phyloP scores from a whole-genome alignment of 2,797 vertebrate genomes.

The Gymnoscopelus microlampas region DNA sequence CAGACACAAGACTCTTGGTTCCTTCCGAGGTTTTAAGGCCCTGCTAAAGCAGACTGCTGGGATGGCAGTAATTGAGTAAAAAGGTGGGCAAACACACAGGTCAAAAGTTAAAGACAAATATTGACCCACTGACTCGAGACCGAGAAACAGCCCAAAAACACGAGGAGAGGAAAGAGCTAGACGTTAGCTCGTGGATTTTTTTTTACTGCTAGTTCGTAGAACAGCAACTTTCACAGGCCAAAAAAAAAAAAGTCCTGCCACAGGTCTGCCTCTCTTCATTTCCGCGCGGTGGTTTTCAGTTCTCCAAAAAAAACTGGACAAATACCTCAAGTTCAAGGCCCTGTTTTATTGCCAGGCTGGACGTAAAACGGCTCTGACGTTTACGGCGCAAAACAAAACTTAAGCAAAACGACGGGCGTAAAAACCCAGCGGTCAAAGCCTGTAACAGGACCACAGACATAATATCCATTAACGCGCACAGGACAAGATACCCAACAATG shows the following conservation, averaged over 20 bases:
- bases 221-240: constrained; percentile 27
- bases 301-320: constrained; percentile 36
- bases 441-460: not conserved
- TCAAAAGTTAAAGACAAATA: constrained; percentile 80
- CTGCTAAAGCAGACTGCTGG: constrained; percentile 42
- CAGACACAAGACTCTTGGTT: constrained; percentile 30
- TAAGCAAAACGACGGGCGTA: constrained; percentile 3
- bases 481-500: constrained; percentile 6
- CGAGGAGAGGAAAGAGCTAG: constrained; percentile 23
- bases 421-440: constrained; percentile 10
- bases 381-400: constrained; percentile 33
- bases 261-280: constrained; percentile 24
- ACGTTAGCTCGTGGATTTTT: constrained; percentile 40
- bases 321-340: constrained; percentile 38
- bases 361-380: constrained; percentile 43
- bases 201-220: constrained; percentile 30
- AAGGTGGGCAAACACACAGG: constrained; percentile 75
- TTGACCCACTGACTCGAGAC: constrained; percentile 69
- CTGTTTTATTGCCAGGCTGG: constrained; percentile 38
- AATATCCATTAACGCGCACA: constrained; percentile 12
- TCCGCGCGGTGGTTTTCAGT: constrained; percentile 16
- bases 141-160: constrained; percentile 28
- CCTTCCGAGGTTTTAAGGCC: constrained; percentile 49
- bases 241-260: constrained; percentile 23
- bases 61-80: constrained; percentile 65